Conservation (phyloP, 2,113 vertebrate species). For the Ptilonorhynchus violaceus region DNA sequence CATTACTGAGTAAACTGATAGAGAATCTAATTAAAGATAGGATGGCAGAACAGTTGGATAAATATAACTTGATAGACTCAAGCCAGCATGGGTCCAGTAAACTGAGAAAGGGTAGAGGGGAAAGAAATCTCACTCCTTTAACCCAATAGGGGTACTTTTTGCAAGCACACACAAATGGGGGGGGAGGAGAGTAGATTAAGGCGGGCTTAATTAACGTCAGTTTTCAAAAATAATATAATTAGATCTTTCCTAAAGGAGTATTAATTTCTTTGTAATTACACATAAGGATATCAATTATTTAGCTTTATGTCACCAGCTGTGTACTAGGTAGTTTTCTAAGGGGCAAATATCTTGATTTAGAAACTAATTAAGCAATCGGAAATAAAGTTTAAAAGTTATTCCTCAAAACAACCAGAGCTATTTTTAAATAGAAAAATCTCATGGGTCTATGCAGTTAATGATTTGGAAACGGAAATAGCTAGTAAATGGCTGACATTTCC, state of each 20-base stretch:
- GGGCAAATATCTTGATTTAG: conserved; percentile 24
- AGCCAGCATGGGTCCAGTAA: conserved; percentile 24
- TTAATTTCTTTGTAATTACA: conserved; percentile 29
- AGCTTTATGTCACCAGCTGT: conserved; percentile 32
- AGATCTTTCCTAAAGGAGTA: neutral
- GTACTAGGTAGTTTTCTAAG: neutral
- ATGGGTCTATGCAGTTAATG: neutral
- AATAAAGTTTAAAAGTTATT: conserved; percentile 19
- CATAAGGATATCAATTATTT: conserved; percentile 41
- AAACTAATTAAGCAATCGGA: conserved; percentile 55
- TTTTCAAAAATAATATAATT: conserved; percentile 14
- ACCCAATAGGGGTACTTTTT: neutral
- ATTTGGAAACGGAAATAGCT: neutral
- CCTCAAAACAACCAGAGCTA: neutral
- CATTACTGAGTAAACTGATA: conserved; percentile 10
- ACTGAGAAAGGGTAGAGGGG: fast-evolving
- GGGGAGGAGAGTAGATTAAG: neutral
- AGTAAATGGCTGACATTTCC: neutral
- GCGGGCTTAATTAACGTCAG: conserved; percentile 8
- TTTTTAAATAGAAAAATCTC: neutral
- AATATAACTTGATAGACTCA: neutral
- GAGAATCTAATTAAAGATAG: conserved; percentile 47
- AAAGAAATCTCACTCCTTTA: neutral
- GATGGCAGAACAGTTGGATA: conserved; percentile 44
- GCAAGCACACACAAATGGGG: neutral